Conservation (phyloP, 2,113 vertebrate genomes). For the Rhinolophus ferrumequinum region DNA sequence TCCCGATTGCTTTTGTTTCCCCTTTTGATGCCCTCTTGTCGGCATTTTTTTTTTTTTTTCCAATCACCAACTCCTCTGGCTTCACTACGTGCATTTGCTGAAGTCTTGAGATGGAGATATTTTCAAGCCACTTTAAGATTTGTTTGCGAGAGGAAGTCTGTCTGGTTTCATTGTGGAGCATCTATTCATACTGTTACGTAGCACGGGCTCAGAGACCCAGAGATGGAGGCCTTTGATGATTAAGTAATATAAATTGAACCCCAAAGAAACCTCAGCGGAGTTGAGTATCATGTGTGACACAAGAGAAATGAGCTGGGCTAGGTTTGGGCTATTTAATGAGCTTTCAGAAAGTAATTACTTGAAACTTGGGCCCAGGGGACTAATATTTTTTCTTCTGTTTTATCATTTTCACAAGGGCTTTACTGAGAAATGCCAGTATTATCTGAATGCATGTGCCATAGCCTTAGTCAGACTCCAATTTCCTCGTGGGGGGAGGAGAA, state of each 20-base stretch:
- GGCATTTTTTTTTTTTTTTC: background rate
- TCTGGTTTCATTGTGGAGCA: slow-evolving; percentile 51
- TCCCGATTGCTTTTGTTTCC: background rate
- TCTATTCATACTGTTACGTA: slow-evolving; percentile 60
- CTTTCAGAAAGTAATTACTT: slow-evolving; percentile 75
- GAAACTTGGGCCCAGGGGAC: slow-evolving; percentile 60
- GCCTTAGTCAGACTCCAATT: background rate
- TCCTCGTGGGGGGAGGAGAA: accelerated
- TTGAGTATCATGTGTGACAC: slow-evolving; percentile 12
- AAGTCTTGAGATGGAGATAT: slow-evolving; percentile 34
- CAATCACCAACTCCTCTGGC: background rate
- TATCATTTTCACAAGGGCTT: slow-evolving; percentile 47
- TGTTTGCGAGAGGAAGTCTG: slow-evolving; percentile 50
- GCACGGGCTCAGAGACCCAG: slow-evolving; percentile 54
- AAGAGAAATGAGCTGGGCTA: slow-evolving; percentile 44
- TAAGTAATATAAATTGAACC: slow-evolving; percentile 74
- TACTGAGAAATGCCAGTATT: slow-evolving; percentile 48
- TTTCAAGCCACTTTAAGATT: background rate
- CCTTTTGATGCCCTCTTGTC: background rate
- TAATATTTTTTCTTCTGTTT: slow-evolving; percentile 69
- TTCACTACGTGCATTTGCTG: background rate
- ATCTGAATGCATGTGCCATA: background rate
- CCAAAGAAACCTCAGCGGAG: slow-evolving; percentile 63
- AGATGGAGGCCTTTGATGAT: slow-evolving; percentile 74
- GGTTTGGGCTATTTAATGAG: slow-evolving; percentile 77